phyloP scores from a whole-genome alignment of 2,797 vertebrate genomes.

The Sparus aurata region DNA sequence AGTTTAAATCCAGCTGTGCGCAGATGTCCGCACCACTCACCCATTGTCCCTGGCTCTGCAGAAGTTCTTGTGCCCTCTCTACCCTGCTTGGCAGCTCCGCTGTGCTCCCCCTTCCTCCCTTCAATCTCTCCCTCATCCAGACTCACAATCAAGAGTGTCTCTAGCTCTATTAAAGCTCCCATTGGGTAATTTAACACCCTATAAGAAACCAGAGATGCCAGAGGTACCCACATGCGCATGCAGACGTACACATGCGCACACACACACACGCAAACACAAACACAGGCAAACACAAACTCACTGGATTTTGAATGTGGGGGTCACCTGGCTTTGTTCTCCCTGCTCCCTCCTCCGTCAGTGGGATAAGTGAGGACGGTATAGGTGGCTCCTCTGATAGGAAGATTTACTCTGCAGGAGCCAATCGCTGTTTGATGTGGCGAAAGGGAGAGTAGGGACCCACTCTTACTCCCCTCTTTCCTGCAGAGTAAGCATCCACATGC shows the following conservation, averaged over 20 bases:
- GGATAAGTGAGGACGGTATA: slow-evolving; percentile 49
- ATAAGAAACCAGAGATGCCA: slow-evolving; percentile 84
- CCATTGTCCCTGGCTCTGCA: slow-evolving; percentile 64
- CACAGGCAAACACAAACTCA: slow-evolving; percentile 47
- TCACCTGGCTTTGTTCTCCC: slow-evolving; percentile 75
- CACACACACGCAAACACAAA: slow-evolving; percentile 39
- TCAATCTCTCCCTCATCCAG: slow-evolving; percentile 74
- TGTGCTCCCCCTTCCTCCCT: slow-evolving; percentile 63
- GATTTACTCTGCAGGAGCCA: slow-evolving; percentile 75
- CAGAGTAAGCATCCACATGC: slow-evolving; percentile 84
- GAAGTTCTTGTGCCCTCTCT: slow-evolving; percentile 68
- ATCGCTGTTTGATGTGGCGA: slow-evolving; percentile 73
- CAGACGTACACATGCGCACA: slow-evolving; percentile 52
- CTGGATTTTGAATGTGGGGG: slow-evolving; percentile 74
- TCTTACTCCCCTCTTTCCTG: slow-evolving; percentile 71
- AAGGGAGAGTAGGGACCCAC: slow-evolving; percentile 73
- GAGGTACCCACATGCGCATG: slow-evolving; percentile 52
- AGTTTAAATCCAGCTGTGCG: slow-evolving; percentile 54
- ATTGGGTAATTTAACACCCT: slow-evolving; percentile 85
- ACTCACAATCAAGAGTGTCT: slow-evolving; percentile 85
- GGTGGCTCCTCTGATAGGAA: slow-evolving; percentile 74
- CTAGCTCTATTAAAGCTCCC: slow-evolving; percentile 86
- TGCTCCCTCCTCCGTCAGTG: slow-evolving; percentile 61
- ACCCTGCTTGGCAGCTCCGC: slow-evolving; percentile 49
- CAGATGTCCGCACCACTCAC: slow-evolving; percentile 72